These are phyloP conservation scores for Elegia similella DNA, from an alignment of 2,888 invertebrate species.

Conservation along the genomic window DNA sequence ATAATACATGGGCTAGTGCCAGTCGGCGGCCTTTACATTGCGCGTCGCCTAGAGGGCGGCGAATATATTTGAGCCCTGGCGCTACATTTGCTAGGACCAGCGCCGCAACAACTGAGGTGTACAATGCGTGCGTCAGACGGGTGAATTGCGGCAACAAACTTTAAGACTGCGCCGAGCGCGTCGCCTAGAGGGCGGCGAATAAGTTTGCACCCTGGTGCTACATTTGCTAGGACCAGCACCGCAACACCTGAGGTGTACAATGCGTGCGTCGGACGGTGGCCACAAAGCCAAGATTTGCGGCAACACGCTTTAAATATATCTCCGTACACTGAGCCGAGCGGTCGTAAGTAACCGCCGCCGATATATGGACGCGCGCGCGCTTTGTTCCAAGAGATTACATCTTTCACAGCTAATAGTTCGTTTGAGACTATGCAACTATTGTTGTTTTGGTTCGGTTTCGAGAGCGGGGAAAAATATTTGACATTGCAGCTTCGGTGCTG, in stretches of 20 bases:
- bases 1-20: too few species aligned
- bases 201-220: not conserved
- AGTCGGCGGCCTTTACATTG: too few species aligned
- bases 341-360: conserved; percentile 52
- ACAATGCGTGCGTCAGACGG: too few species aligned
- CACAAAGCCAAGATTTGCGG: conserved; percentile 53
- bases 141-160: too few species aligned
- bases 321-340: conserved; percentile 43
- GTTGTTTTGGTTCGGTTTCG: conserved; percentile 8
- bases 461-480: conserved; percentile 2
- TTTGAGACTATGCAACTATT: conserved; percentile 31
- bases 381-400: conserved; percentile 61
- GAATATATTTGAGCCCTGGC: too few species aligned
- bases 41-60: too few species aligned
- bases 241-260: conserved; percentile 56
- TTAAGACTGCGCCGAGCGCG: too few species aligned
- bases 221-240: not conserved
- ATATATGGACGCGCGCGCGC: conserved; percentile 53
- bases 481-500: not conserved
- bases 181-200: not conserved
- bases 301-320: conserved; percentile 61
- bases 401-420: conserved; percentile 61
- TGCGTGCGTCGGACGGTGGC: conserved; percentile 47
- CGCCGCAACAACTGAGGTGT: too few species aligned
- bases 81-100: too few species aligned